Base-by-base conservation (phyloP, 92 coral and sea anemone species). In the Virgularia gustaviana region DNA sequence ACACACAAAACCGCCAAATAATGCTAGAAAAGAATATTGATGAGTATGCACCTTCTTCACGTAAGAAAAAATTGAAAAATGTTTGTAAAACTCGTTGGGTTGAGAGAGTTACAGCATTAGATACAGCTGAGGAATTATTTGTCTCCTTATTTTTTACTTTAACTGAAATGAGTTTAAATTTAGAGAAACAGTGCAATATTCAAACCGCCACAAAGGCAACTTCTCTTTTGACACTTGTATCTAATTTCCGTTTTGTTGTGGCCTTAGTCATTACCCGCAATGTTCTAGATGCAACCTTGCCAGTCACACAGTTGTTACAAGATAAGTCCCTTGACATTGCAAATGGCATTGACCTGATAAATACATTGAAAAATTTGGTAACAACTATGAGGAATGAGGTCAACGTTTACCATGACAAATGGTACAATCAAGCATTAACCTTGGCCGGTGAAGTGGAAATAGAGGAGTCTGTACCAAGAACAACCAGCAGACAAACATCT, bases 71-170 rank as follows among this genome's bases (percentile, higher is more conserved):
- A 16, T 29, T 56, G 32, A 16, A 3, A 29, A 35, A 56, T 56
- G 63, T 29, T 23, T 56, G 63, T 23, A 6, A 35, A 23, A 56
- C 63, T 23, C 20, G 36, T 6, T 56, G 30, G 32, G 63, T 56
- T 56, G 63, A 7, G 22, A 4, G 36, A 4, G 28, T 56, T 56
- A 4, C 20, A 12, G 28, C 31, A 30, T 11, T 23, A 35, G 63
- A 56, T 35, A 56, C 63, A 56, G 20, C 28, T 56, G 33, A 56
- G 63, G 33, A 56, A 29, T 29, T 56, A 6, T 29, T 56, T 56
- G 36, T 56, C 28, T 35, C 63, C 9, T 7, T 56, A 4, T 56
- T 7, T 56, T 23, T 3, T 22, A 56, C 63, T 23, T 8, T 56
- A 35, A 22, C 8, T 23, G 63, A 56, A 56, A 56, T 56, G 63